Evolutionary conservation across 2,888 invertebrate genomes (phyloP).

Genomic region (Eristalis tenax): DNA sequence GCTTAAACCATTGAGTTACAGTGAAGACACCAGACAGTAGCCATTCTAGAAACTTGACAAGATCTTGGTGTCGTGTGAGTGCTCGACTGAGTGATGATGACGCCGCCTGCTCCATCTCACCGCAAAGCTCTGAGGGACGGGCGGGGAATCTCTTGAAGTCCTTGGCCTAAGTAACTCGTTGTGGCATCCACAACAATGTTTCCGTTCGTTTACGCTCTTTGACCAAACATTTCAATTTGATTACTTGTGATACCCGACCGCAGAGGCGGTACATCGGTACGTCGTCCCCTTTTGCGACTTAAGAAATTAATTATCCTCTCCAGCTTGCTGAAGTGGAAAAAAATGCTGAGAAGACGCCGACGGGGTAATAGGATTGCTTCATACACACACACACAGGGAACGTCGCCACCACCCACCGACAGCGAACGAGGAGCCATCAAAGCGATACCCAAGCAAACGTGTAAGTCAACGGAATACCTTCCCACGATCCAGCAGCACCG

Average conservation of each 20-base stretch:
- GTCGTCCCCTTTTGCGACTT: not conserved
- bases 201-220: not conserved
- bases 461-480: not conserved
- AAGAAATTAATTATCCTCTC: constrained; percentile 36
- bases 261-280: not conserved
- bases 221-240: constrained; percentile 13
- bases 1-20: too few relatives aligned
- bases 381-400: not conserved
- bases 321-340: not conserved
- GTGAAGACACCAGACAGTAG: too few relatives aligned
- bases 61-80: too few relatives aligned
- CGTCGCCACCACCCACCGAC: not conserved
- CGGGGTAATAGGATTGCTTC: constrained; percentile 22
- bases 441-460: not conserved
- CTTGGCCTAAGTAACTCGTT: not conserved
- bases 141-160: not conserved
- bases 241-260: not conserved
- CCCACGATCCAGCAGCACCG: not conserved
- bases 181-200: not conserved
- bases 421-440: not conserved
- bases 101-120: not conserved
- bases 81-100: not conserved
- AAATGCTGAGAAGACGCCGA: too few relatives aligned
- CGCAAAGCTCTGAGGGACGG: not conserved
- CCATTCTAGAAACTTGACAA: too few relatives aligned